phyloP scores from a whole-genome alignment of 2,113 vertebrate genomes.

The Circaetus gallicus region DNA sequence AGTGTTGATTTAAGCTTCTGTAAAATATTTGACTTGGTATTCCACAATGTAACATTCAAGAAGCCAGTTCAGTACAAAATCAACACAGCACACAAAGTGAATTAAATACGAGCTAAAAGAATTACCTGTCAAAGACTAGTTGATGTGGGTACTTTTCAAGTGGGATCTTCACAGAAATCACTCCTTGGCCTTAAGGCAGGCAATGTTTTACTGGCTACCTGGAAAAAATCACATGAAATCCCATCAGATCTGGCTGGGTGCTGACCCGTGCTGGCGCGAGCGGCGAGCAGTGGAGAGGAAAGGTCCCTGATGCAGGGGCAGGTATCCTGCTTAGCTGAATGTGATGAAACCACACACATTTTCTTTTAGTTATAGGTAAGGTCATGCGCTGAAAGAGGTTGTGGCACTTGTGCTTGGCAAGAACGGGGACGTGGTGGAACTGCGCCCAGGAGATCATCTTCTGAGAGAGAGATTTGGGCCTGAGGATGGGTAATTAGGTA shows the following conservation, averaged over 20 bases:
- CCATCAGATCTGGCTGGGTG: fast-evolving
- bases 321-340: not conserved
- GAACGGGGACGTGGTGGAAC: not conserved
- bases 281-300: not conserved
- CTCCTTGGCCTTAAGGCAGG: not conserved
- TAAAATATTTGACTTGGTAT: constrained; percentile 41
- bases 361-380: not conserved
- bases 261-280: fast-evolving
- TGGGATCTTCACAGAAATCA: not conserved
- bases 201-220: not conserved
- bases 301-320: not conserved
- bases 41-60: not conserved
- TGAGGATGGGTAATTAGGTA: not conserved
- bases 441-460: not conserved
- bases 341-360: fast-evolving
- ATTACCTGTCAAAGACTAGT: not conserved
- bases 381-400: not conserved
- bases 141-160: not conserved
- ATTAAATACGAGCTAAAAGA: not conserved
- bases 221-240: not conserved
- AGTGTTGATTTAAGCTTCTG: constrained; percentile 20
- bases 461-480: not conserved
- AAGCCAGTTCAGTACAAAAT: not conserved
- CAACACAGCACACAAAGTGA: not conserved
- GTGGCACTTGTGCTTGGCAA: not conserved